Base-by-base conservation (phyloP, 2,888 invertebrate genomes). In the Drosophila histrio region DNA sequence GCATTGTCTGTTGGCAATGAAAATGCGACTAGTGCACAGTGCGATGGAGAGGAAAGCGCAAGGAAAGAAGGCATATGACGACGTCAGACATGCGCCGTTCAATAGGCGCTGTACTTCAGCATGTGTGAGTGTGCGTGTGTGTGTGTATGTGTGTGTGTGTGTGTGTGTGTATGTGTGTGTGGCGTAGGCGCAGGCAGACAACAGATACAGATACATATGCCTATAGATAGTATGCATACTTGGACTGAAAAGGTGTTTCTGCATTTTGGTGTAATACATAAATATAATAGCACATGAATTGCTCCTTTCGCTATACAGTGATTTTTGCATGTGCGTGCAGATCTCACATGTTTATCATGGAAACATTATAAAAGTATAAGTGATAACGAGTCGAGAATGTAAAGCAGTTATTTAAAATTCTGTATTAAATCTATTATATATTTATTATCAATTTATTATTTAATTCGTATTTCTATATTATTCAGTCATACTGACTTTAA, bases 1-100 rank as follows among this genome's bases (percentile, higher is more conserved):
- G 86, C 86, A 87, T 87, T 87, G 86, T 87, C 82, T 89, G 87
- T 87, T 87, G 86, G 89, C 89, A 87, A 89, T 88, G 86, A 87
- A 87, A 87, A 73, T 88, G 74, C 79, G 64, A 66, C 72, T 46
- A 47, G 60, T 34, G 17, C 52, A 41, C 17, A 15, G 0, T 8
- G 36, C 19, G 28, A 9, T 17, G 17, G 17, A n/a, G 28, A 22
- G 0, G 21, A 39, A 17, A 9, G 7, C 17, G 13, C 22, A 26
- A 21, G 21, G 9, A 17, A 22, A 24, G 22, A 17, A 39, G 41
- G 22, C 58, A 21, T 39, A 13, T 34, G 44, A 24, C 53, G 34
- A 46, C 56, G 54, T 69, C 77, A 77, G 87, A 69, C 81, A 74
- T 87, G 87, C 87, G 84, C 77, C 41, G 52, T 79, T 69, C 69